These are phyloP conservation scores for Pseudomyrmex gracilis DNA, from an alignment of 1,140 invertebrate species.

Conservation along the genomic window DNA sequence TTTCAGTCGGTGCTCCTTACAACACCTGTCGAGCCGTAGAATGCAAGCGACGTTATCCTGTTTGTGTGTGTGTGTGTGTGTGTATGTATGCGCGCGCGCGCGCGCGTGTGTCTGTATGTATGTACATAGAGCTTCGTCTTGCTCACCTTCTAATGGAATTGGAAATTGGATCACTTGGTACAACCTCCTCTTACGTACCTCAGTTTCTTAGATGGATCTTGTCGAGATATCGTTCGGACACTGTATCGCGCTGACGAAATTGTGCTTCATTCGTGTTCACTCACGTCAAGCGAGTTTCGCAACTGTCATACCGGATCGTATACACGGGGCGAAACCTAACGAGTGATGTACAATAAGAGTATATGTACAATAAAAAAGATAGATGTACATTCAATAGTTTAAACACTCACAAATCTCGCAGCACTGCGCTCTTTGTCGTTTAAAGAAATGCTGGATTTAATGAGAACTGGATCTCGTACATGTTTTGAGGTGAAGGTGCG, in stretches of 20 bases:
- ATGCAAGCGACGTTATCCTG: constrained; percentile 40
- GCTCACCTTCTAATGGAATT: constrained; percentile 64
- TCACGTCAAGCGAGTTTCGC: constrained; percentile 33
- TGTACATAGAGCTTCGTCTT: constrained; percentile 31
- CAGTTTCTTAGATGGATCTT: constrained; percentile 33
- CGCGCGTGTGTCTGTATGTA: too few species aligned
- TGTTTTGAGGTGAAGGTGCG: too few species aligned
- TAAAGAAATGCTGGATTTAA: too few species aligned
- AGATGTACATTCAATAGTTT: neutral
- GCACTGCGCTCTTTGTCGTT: too few species aligned
- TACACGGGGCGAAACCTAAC: neutral
- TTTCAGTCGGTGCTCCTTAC: constrained; percentile 52
- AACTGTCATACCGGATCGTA: constrained; percentile 32
- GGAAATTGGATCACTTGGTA: constrained; percentile 67
- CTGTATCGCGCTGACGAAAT: constrained; percentile 44
- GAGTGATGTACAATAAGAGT: neutral
- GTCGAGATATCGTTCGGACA: constrained; percentile 32
- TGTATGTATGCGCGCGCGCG: too few species aligned
- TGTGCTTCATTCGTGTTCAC: constrained; percentile 55
- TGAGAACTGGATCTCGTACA: too few species aligned
- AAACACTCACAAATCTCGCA: neutral
- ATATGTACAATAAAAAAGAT: neutral
- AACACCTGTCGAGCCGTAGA: constrained; percentile 17
- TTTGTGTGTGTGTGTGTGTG: neutral
- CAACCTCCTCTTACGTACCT: constrained; percentile 30